Percentiles rank a stretch among this genome's conserved stretches.
Evolutionary conservation across 2,797 vertebrate genomes (phyloP).

Genomic region (Platyrinchus mystaceus): DNA sequence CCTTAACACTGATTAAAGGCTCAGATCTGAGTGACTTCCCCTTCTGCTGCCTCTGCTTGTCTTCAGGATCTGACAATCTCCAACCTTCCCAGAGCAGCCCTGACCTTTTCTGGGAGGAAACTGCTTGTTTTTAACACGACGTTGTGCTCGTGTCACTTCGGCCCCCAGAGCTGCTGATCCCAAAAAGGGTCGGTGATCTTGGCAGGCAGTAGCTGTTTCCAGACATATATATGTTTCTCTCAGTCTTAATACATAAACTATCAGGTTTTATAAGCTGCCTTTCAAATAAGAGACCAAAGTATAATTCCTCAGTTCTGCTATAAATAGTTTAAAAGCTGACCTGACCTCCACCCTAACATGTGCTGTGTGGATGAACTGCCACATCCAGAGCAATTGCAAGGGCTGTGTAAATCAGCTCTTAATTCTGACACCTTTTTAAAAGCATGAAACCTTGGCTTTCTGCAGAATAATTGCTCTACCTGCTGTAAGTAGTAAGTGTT

Average conservation of each 20-base stretch:
- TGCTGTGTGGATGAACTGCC: not conserved
- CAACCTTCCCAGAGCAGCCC: not conserved
- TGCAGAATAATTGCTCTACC: not conserved
- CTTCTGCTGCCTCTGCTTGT: not conserved
- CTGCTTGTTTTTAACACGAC: accelerated
- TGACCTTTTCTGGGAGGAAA: not conserved
- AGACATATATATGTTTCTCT: not conserved
- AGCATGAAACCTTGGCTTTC: not conserved
- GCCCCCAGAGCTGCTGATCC: not conserved
- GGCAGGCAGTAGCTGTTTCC: not conserved
- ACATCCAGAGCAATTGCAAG: not conserved
- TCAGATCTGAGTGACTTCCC: not conserved
- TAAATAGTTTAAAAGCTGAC: not conserved
- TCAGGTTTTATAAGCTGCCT: not conserved
- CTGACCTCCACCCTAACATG: not conserved
- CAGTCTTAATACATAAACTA: not conserved
- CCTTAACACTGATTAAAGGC: not conserved
- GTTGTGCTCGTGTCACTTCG: not conserved
- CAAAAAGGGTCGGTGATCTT: not conserved
- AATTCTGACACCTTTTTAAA: not conserved
- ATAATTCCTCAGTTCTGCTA: not conserved
- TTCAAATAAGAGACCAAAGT: not conserved
- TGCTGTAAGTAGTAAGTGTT: not conserved
- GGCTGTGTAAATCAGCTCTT: conserved; percentile 15
- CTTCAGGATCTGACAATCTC: not conserved